Percentiles rank a stretch among this genome's conserved stretches.
phyloP scores from a whole-genome alignment of 2,888 invertebrate genomes.

The Rhamphomyia laevipes region DNA sequence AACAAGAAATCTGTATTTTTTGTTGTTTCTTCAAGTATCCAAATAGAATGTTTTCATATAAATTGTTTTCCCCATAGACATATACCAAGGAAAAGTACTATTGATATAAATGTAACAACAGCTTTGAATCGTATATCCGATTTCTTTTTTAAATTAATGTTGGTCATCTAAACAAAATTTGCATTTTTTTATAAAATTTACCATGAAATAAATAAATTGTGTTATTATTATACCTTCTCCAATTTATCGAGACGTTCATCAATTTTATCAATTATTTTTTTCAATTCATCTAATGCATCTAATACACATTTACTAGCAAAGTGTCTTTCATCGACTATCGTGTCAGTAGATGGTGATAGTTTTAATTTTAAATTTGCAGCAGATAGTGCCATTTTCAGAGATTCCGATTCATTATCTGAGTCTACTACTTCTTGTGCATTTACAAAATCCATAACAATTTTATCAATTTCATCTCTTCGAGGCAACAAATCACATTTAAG shows the following conservation, averaged over 20 bases:
- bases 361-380: constrained; percentile 31
- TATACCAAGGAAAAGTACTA: too few species aligned
- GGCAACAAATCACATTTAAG: constrained; percentile 61
- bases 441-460: constrained; percentile 70
- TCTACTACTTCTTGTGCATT: constrained; percentile 23
- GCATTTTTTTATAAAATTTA: too few species aligned
- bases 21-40: too few species aligned
- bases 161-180: too few species aligned
- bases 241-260: constrained; percentile 23
- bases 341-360: constrained; percentile 28
- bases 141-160: too few species aligned
- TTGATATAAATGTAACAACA: too few species aligned
- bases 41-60: too few species aligned
- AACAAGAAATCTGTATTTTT: too few species aligned
- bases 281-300: constrained; percentile 29
- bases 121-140: too few species aligned
- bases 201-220: too few species aligned
- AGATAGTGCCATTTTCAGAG: constrained; percentile 27
- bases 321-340: constrained; percentile 31
- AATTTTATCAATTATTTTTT: constrained; percentile 24
- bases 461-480: constrained; percentile 79
- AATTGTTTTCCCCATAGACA: too few species aligned
- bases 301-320: constrained; percentile 33
- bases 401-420: not conserved
- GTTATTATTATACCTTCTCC: constrained; percentile 19